Percentiles rank a stretch among this genome's conserved stretches.
These are phyloP conservation scores for Metopolophium dirhodum DNA, from an alignment of 1,140 invertebrate species.

Conservation along the genomic window DNA sequence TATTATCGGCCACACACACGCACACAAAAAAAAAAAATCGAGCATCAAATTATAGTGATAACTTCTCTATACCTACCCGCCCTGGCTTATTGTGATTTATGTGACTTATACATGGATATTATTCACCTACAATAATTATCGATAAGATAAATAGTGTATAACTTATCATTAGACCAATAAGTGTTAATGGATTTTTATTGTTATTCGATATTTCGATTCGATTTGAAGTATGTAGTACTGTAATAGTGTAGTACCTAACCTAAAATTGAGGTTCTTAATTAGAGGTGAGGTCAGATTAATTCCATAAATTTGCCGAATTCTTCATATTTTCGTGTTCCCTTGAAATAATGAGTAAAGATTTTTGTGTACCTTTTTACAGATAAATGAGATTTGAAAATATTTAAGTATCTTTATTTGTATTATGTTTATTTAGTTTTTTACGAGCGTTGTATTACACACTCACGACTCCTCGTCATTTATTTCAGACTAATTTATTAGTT, in stretches of 20 bases:
- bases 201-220: neutral
- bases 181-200: neutral
- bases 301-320: neutral
- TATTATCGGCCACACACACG: neutral
- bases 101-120: neutral
- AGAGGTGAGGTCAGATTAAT: no score
- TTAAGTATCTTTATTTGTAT: neutral
- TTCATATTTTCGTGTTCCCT: neutral
- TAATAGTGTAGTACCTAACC: neutral
- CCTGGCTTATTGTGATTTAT: no score
- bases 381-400: neutral
- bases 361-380: neutral
- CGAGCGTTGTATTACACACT: neutral
- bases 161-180: neutral
- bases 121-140: neutral
- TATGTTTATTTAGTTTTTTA: constrained; percentile 18
- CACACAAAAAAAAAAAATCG: neutral
- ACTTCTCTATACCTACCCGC: neutral
- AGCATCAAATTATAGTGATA: neutral
- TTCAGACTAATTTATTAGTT: neutral
- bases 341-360: neutral
- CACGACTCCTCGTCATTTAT: neutral
- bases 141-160: neutral
- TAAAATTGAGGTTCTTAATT: neutral
- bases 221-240: neutral